Percentiles rank a stretch among this genome's conserved stretches.
These are phyloP conservation scores for Diglossa cyanea DNA, from an alignment of 2,797 vertebrate species.

Conservation along the genomic window DNA sequence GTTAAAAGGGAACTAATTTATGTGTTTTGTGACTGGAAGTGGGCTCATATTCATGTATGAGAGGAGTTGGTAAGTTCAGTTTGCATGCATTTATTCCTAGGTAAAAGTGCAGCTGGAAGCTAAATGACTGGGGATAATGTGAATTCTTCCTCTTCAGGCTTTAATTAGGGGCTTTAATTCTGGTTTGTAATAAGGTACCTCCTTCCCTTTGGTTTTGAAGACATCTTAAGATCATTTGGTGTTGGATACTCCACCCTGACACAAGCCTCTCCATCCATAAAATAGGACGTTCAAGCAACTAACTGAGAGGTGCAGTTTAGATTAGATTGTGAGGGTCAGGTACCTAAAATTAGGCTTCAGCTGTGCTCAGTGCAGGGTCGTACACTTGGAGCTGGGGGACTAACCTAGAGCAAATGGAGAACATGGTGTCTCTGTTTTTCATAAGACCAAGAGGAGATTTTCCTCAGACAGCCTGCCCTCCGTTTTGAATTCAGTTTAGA, in stretches of 20 bases:
- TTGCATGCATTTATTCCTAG: neutral
- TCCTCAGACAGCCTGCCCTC: neutral
- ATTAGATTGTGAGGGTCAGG: neutral
- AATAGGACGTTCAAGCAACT: neutral
- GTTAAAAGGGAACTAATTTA: neutral
- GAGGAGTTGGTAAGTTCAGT: neutral
- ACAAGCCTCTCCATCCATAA: neutral
- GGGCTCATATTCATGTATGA: neutral
- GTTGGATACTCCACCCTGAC: neutral
- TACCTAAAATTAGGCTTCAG: neutral
- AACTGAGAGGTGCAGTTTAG: neutral
- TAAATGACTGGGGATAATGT: rapidly evolving
- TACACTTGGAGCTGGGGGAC: neutral
- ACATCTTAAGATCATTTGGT: neutral
- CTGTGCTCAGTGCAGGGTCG: rapidly evolving
- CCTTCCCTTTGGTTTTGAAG: neutral
- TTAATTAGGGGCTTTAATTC: neutral
- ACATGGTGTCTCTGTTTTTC: neutral
- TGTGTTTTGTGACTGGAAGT: neutral
- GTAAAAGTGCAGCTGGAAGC: neutral
- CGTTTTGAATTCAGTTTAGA: neutral
- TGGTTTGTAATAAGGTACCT: neutral
- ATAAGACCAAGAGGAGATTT: neutral
- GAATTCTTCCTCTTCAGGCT: neutral
- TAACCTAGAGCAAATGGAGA: neutral